These are phyloP conservation scores for Carassius gibelio DNA, from an alignment of 2,113 vertebrate genomes.

Conservation along the genomic window DNA sequence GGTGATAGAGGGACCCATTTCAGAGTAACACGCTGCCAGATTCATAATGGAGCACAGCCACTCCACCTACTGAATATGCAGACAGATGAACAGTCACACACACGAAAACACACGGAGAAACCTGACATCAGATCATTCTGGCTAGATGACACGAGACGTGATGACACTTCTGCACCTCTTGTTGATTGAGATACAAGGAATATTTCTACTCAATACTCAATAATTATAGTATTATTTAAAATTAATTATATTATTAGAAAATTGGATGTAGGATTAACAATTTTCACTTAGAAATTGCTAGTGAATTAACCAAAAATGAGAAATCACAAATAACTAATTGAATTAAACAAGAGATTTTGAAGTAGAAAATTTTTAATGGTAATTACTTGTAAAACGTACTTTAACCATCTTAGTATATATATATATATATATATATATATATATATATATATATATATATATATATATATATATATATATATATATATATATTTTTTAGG, in stretches of 20 bases:
- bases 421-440: too few relatives aligned
- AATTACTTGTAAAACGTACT: background rate
- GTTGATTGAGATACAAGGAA: background rate
- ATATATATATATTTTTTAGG: too few relatives aligned
- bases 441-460: too few relatives aligned
- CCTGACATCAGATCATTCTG: too few relatives aligned
- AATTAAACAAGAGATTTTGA: background rate
- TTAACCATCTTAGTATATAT: background rate
- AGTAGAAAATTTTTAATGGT: background rate
- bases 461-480: too few relatives aligned
- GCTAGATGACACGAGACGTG: too few relatives aligned
- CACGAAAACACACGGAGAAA: too few relatives aligned
- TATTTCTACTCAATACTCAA: background rate
- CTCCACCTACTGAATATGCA: constrained; percentile 40
- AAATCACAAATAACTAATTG: background rate
- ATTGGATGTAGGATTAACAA: background rate
- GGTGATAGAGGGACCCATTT: constrained; percentile 50
- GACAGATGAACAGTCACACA: too few relatives aligned
- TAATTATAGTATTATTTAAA: background rate
- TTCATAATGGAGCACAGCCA: constrained; percentile 66
- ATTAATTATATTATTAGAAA: background rate
- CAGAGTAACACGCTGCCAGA: constrained; percentile 61
- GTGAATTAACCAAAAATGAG: background rate
- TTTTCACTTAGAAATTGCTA: background rate
- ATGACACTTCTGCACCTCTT: too few relatives aligned